Evolutionary conservation across 2,888 invertebrate species (phyloP), one percentile per base, ranked within the genome.

Genomic region (Leucophenga montana): DNA sequence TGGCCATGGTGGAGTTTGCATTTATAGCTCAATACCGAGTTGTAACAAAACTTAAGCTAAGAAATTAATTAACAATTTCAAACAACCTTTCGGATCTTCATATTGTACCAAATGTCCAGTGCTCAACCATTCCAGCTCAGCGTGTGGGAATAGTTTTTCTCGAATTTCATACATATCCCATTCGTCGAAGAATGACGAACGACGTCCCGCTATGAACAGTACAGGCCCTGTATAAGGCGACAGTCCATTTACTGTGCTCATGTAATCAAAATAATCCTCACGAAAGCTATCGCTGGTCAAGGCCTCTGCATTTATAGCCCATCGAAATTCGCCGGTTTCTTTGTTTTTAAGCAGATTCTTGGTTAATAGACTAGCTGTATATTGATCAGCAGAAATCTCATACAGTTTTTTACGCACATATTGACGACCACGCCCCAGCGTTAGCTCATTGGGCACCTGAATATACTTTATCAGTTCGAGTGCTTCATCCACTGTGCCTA

Each of bases 301-400:
- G 3, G 75, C 75, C 56, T 71, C 20, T 0, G 68, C 61, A 70
- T 79, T 79, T 1, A 62, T 59, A 1, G 57, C 44, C 73, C 76
- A 78, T 6, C 0, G 16, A 6, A 76, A 78, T 1, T 16, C 16
- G 1, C 70, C 66, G 0, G 18, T 50, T 1, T 54, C 6, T 8
- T 27, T n/a, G 6, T 50, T 39, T 27, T 74, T 78, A 0, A 13
- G 59, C 20, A 80, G 54, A 56, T 68, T 71, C 0, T 18, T 44
- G 1, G 72, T 3, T 13, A 73, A 50, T 0, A 33, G 6, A 6
- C 71, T 69, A 1, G 14, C 1, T 4, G 61, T 53, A 5, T 27
- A 11, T 33, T 56, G 0, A 72, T 27, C 16, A 16, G 2, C 69
- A 14, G 0, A 69, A 44, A 3, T 8, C 46, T 46, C 3, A 74